phyloP scores from a whole-genome alignment of 2,888 invertebrate genomes.

The Belgica antarctica region DNA sequence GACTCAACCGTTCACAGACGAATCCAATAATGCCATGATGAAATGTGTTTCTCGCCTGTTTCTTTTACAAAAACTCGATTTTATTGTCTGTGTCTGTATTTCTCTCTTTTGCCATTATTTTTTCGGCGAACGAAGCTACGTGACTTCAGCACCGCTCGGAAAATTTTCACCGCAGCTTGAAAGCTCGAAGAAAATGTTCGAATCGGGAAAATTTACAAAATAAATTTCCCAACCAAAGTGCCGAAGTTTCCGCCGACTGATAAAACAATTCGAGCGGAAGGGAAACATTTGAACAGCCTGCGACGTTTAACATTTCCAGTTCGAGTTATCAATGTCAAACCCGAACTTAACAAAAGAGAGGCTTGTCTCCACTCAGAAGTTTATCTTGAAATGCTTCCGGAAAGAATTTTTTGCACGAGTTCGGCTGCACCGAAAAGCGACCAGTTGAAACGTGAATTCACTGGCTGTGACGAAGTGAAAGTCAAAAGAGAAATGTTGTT shows the following conservation, averaged over 20 bases:
- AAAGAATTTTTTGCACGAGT: too few relatives aligned
- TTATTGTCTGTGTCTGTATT: conserved; percentile 12
- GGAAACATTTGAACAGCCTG: neutral
- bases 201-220: neutral
- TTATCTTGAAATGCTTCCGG: too few relatives aligned
- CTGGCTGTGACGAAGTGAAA: too few relatives aligned
- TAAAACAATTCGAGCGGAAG: neutral
- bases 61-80: conserved; percentile 15
- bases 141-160: conserved; percentile 17
- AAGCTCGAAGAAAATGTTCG: too few relatives aligned
- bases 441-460: too few relatives aligned
- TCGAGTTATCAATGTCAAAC: conserved; percentile 7
- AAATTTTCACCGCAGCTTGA: too few relatives aligned
- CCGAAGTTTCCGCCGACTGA: neutral
- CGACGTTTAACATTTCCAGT: conserved; percentile 8
- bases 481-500: conserved; percentile 25
- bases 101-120: conserved; percentile 12
- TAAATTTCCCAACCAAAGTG: neutral
- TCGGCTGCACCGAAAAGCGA: too few relatives aligned
- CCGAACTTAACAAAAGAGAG: neutral
- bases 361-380: too few relatives aligned
- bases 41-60: neutral
- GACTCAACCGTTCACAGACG: neutral
- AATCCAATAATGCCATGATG: conserved; percentile 18
- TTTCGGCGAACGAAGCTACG: conserved; percentile 4